Conservation (phyloP, 2,113 vertebrate species). For the Tetraodon nigroviridis region DNA sequence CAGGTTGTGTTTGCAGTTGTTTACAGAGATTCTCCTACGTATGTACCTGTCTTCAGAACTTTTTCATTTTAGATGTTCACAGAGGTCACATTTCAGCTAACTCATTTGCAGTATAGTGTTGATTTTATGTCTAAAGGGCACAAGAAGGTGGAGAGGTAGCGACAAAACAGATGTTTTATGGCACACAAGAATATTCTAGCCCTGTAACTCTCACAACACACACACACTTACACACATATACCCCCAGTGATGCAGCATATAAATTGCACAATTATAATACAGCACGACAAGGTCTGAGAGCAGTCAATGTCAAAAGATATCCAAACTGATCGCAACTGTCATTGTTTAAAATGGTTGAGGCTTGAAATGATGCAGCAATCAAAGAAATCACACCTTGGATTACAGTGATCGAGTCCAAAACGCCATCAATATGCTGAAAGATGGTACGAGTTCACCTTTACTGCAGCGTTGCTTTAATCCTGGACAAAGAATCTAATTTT, state of each 20-base stretch:
- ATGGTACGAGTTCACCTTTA: neutral
- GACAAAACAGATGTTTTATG: conserved; percentile 55
- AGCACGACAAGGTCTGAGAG: conserved; percentile 20
- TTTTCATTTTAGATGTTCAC: conserved; percentile 37
- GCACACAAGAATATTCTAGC: conserved; percentile 4
- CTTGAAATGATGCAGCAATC: conserved; percentile 42
- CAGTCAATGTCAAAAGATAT: conserved; percentile 56
- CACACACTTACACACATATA: neutral
- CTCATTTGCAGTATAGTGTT: conserved; percentile 56
- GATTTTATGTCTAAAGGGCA: conserved; percentile 42
- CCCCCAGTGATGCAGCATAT: conserved; percentile 2
- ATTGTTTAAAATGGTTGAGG: conserved; percentile 24
- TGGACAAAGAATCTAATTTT: neutral
- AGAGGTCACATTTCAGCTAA: conserved; percentile 27
- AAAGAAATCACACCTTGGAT: conserved; percentile 22
- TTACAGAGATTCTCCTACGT: neutral
- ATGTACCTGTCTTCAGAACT: neutral
- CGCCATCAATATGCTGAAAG: conserved; percentile 9
- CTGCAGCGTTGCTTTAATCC: neutral
- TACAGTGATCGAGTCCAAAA: conserved; percentile 18
- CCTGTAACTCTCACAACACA: neutral
- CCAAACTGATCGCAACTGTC: conserved; percentile 19
- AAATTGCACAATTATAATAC: no score
- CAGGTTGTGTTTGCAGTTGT: no score
- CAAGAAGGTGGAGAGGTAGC: conserved; percentile 31